Evolutionary conservation across 2,888 invertebrate species (phyloP), one percentile per base, ranked within the genome.

Genomic region (Epistrophe eligans): DNA sequence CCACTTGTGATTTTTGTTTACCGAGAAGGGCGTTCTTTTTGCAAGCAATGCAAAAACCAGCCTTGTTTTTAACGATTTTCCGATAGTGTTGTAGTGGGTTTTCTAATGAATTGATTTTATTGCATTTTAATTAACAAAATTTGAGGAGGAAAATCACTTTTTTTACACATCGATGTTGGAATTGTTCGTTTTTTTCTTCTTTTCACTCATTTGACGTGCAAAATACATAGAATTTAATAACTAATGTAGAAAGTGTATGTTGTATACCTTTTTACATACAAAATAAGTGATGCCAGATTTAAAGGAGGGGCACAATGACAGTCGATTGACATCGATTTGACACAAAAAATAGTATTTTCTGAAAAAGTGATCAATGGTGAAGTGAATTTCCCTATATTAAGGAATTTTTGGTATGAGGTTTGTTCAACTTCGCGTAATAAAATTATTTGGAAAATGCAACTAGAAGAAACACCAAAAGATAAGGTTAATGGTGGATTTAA

Each of bases 1-100:
- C 52, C 70, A 70, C 70, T 70, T 70, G 70, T 70, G 73, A 82
- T 82, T 85, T 85, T 83, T 87, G 87, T 87, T 87, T 87, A 87
- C 83, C 87, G 83, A 87, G 87, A 64, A 83, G 87, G 87, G 87
- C 87, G 87, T 87, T 87, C 83, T 87, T 87, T 83, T 83, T 71
- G 87, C 79, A 79, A 24, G 80, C 77, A 64, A 85, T 82, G 77
- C 82, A 82, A 82, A 85, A 85, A 48, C 10, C 55, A 85, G 74
- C 58, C 70, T 79, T 67, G 62, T 48, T 76, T 73, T 32, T 38
- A 72, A 66, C 58, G 84, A 67, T 77, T 84, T 84, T 84, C 48
- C 84, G 57, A 76, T 66, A 67, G 35, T 67, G 32, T 77, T 71
- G 64, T 48, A 60, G 28, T 52, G 11, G 11, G 43, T 38, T 60